These are phyloP conservation scores for Sardinella longiceps DNA, from an alignment of 2,797 vertebrate genomes.

Conservation along the genomic window DNA sequence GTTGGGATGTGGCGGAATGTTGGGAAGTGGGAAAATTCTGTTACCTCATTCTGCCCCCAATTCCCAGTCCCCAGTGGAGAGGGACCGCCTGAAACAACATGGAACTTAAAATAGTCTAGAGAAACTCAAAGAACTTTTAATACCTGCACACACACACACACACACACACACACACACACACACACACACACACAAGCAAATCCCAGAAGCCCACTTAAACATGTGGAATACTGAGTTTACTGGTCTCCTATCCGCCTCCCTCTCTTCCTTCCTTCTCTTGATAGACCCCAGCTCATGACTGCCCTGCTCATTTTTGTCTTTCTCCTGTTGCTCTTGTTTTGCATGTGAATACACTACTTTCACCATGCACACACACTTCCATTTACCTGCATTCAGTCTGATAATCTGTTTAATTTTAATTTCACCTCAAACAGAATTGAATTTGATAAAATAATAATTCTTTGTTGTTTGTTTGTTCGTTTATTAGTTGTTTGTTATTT, in stretches of 20 bases:
- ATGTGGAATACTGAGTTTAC: slow-evolving; percentile 32
- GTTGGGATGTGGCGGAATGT: slow-evolving; percentile 45
- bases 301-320: slow-evolving; percentile 44
- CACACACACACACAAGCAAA: neutral
- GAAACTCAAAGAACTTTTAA: neutral
- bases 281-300: slow-evolving; percentile 45
- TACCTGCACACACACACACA: neutral
- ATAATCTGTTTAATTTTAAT: too few species aligned
- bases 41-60: neutral
- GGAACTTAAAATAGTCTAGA: neutral
- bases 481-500: too few species aligned
- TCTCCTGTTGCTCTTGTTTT: slow-evolving; percentile 44
- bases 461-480: too few species aligned
- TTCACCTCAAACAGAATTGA: too few species aligned
- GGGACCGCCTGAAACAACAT: neutral
- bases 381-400: too few species aligned
- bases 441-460: too few species aligned
- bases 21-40: slow-evolving; percentile 5
- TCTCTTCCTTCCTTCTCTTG: slow-evolving; percentile 52
- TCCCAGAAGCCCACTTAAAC: slow-evolving; percentile 24
- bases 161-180: neutral
- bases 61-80: neutral
- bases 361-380: neutral
- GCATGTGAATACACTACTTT: slow-evolving; percentile 42
- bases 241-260: slow-evolving; percentile 33